A percentile compares a stretch with the other conserved stretches of the same genome.
Evolutionary conservation across 2,113 vertebrate species (phyloP).

Genomic region (Meleagris gallopavo): DNA sequence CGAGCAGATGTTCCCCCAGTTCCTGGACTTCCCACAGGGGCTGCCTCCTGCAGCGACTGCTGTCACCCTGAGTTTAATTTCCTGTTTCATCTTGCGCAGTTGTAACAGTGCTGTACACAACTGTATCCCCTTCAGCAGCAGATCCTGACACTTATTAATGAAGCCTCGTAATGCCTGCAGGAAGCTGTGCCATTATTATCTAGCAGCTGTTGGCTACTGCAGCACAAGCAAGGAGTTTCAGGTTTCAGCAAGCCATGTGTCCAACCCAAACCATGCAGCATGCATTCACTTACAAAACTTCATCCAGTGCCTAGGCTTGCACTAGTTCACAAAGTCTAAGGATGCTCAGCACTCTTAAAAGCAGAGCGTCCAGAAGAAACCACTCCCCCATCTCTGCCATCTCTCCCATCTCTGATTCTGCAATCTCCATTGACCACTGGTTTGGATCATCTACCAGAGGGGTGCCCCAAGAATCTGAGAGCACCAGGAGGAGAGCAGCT

Average conservation of each 20-base stretch:
- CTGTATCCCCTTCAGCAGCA: background rate
- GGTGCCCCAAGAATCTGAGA: accelerated
- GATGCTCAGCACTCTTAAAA: background rate
- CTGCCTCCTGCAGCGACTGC: background rate
- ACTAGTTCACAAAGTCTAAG: background rate
- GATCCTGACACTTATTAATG: accelerated
- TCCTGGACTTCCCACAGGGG: too few relatives aligned
- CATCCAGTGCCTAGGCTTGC: too few relatives aligned
- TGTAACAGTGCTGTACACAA: accelerated
- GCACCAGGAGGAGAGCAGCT: background rate
- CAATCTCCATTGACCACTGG: background rate
- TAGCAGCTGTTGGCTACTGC: background rate
- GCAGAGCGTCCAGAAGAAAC: accelerated
- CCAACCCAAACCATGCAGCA: background rate
- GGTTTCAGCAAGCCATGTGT: accelerated
- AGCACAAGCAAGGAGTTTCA: accelerated
- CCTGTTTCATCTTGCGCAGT: background rate
- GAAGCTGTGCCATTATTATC: accelerated
- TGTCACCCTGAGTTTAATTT: background rate
- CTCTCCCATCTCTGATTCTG: too few relatives aligned
- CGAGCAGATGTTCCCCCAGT: accelerated
- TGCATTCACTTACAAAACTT: accelerated
- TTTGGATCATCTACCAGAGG: accelerated
- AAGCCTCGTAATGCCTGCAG: background rate
- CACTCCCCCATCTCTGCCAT: accelerated